Evolutionary conservation across 2,888 invertebrate genomes (phyloP), one percentile per base, ranked within the genome.

Genomic region (Caradrina kadenii): DNA sequence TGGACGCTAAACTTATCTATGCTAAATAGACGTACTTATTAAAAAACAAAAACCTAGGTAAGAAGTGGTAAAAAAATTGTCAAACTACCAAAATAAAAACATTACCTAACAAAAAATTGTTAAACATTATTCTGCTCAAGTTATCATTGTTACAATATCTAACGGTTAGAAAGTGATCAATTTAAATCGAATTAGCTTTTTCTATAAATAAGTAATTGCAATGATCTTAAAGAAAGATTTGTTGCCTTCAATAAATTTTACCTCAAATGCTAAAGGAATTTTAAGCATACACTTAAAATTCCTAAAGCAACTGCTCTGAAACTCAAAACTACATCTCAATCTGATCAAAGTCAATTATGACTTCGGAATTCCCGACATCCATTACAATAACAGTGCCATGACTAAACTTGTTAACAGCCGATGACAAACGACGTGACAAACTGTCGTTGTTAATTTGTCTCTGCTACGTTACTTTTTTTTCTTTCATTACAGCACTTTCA

Each of bases 391-490:
- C 83, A 82, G 80, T 61, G 63, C 67, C 81, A 81, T 76, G 74
- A 79, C 82, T 73, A 76, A 83, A 86, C 78, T 85, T 81, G 82
- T 82, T 85, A 84, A 84, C 83, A 83, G 69, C 53, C 72, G 79
- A 79, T 87, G 89, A 88, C 89, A 88, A 89, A 89, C 82, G 88
- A 86, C 82, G 79, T 84, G 85, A 86, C 84, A 83, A 73, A 77
- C 73, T 39, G 72, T 80, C 79, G 81, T 78, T 87, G 84, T 86
- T 87, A 84, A 89, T 89, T 88, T 88, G 88, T 89, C 88, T 83
- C 66, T 76, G 65, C 77, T 80, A 85, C 72, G 81, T 79, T 79
- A n/a, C n/a, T 79, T 75, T 69, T 58, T 70, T 78, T 73, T 67
- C 76, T 71, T 64, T 65, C 56, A 42, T 56, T 81, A 22, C 39